These are phyloP conservation scores for Rhagium mordax DNA, from an alignment of 2,888 invertebrate species.

Conservation along the genomic window DNA sequence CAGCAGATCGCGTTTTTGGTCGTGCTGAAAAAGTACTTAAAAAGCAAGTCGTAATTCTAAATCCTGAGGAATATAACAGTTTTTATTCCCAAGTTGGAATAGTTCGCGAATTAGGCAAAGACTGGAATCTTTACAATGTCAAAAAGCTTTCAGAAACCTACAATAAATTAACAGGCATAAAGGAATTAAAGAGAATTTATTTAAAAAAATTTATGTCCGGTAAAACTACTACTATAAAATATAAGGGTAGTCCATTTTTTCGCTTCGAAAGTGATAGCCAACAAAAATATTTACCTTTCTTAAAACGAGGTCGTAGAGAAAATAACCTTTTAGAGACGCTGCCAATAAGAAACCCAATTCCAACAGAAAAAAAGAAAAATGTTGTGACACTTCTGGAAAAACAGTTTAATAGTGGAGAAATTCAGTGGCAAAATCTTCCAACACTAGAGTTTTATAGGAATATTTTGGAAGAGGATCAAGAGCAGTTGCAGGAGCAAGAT, in stretches of 20 bases:
- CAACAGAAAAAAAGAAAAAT: neutral
- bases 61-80: neutral
- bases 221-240: neutral
- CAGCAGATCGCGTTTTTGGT: slow-evolving; percentile 3
- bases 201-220: neutral
- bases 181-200: neutral
- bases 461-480: neutral
- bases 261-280: neutral
- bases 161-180: neutral
- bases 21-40: neutral
- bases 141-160: neutral
- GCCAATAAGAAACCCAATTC: neutral
- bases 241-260: neutral
- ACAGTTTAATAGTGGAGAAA: neutral
- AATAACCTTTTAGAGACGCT: neutral
- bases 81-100: neutral
- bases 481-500: neutral
- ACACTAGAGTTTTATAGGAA: neutral
- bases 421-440: neutral
- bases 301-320: neutral
- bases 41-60: neutral
- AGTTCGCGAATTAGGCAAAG: neutral
- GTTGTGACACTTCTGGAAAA: neutral
- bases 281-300: slow-evolving; percentile 5
- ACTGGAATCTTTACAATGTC: neutral